phyloP scores from a whole-genome alignment of 2,888 invertebrate genomes.

The Nasonia oneida region DNA sequence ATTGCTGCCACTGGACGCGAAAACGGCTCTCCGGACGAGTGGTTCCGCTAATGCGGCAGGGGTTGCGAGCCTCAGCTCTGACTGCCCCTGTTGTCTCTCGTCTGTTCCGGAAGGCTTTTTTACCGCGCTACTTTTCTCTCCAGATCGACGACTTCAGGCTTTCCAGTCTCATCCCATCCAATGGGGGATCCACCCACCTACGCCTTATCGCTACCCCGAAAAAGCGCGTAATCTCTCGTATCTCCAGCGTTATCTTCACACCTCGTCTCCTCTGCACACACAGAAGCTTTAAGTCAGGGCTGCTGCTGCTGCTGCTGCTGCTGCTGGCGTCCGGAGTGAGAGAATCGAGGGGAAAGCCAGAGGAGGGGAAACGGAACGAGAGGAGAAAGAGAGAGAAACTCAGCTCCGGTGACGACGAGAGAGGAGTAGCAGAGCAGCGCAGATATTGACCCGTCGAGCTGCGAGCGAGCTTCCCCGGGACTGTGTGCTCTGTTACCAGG shows the following conservation, averaged over 20 bases:
- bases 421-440: slow-evolving; percentile 61
- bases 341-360: slow-evolving; percentile 59
- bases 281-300: too few species aligned
- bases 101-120: too few species aligned
- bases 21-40: slow-evolving; percentile 72
- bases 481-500: slow-evolving; percentile 71
- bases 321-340: neutral
- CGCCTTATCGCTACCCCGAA: too few species aligned
- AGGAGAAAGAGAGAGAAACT: slow-evolving; percentile 58
- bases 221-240: too few species aligned
- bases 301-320: neutral
- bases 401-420: slow-evolving; percentile 60
- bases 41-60: slow-evolving; percentile 70
- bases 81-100: neutral
- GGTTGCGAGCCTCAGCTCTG: slow-evolving; percentile 52
- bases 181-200: too few species aligned
- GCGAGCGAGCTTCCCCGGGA: slow-evolving; percentile 70
- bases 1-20: slow-evolving; percentile 43
- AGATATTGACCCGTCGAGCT: slow-evolving; percentile 78
- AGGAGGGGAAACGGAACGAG: slow-evolving; percentile 63
- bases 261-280: neutral
- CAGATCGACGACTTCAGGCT: too few species aligned
- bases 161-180: too few species aligned
- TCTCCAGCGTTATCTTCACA: neutral
- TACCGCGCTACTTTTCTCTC: too few species aligned